These are phyloP conservation scores for Dysdera silvatica DNA, from an alignment of 1,140 invertebrate genomes.

Conservation along the genomic window DNA sequence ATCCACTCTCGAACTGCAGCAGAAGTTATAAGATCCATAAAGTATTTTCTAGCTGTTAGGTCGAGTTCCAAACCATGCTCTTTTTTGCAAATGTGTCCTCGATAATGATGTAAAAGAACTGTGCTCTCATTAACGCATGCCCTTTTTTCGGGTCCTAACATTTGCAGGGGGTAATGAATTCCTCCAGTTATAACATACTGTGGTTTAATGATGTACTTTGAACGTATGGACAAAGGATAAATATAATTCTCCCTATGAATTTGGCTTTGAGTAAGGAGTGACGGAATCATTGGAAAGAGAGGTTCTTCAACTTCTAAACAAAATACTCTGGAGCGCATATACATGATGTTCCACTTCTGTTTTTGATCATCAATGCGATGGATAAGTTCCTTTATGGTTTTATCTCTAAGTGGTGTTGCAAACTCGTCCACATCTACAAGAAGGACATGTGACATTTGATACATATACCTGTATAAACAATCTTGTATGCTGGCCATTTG, in stretches of 20 bases:
- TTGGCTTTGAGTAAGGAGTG: constrained; percentile 8
- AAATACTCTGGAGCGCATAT: constrained; percentile 13
- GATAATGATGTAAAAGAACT: too few relatives aligned
- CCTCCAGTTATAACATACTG: not conserved
- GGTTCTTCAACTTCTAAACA: constrained; percentile 8
- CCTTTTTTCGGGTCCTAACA: too few relatives aligned
- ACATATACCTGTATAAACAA: constrained; percentile 81
- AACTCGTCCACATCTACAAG: constrained; percentile 85
- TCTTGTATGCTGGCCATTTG: constrained; percentile 84
- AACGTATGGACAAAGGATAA: constrained; percentile 6
- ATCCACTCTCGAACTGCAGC: too few relatives aligned
- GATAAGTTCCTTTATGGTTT: constrained; percentile 48
- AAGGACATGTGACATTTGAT: constrained; percentile 64
- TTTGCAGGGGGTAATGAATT: constrained; percentile 13
- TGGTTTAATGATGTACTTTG: constrained; percentile 8
- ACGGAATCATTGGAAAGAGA: not conserved
- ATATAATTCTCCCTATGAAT: constrained; percentile 8
- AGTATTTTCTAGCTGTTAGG: too few relatives aligned
- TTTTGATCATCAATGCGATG: not conserved
- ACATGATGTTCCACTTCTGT: not conserved
- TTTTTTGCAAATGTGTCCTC: too few relatives aligned
- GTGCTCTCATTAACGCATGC: too few relatives aligned
- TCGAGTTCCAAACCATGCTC: too few relatives aligned
- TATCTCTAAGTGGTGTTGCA: constrained; percentile 67
- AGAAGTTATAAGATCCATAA: too few relatives aligned